Evolutionary conservation across 2,888 invertebrate genomes (phyloP), one percentile per base, ranked within the genome.

Genomic region (Monochamus alternatus): DNA sequence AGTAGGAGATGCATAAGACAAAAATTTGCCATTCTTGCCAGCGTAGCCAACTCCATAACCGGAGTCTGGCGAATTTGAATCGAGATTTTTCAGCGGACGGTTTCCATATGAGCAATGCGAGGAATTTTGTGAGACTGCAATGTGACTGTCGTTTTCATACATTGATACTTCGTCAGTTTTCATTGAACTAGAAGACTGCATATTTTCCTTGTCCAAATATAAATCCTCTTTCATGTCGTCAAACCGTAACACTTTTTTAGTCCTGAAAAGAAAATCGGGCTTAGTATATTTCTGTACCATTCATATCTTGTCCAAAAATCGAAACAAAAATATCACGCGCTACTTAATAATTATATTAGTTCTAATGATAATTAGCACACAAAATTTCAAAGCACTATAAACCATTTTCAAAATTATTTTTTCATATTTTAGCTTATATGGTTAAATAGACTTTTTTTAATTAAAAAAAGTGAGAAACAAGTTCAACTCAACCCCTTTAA

Each of bases 31-130:
- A 73, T 80, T 81, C 73, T 86, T 83, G 64, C 81, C 88, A 1
- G 85, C 82, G 79, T 86, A 89, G 78, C 88, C 87, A 4, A 89
- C 88, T 10, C 90, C 90, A 82, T 91, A 92, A 8, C 92, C 92
- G 75, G 92, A 92, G 86, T 92, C 92, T 82, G 90, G 91, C 32
- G 92, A 92, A 83, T 91, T 91, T 5, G 90, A 88, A 81, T 92
- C 91, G 79, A 89, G 88, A 78, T 92, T 91, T 80, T 91, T 91
- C 70, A 91, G 83, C 1, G 90, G 90, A 31, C 90, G 87, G 43
- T 82, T 79, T 22, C 78, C 65, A 60, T 82, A 84, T n/a, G 81
- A 77, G 75, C 85, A 87, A 63, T 84, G 85, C 38, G 82, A 74
- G 3, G 86, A 83, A 73, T 86, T 86, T 31, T 82, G 76, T 70